These are phyloP conservation scores for Coregonus clupeaformis DNA, from an alignment of 2,113 vertebrate species.

Conservation along the genomic window DNA sequence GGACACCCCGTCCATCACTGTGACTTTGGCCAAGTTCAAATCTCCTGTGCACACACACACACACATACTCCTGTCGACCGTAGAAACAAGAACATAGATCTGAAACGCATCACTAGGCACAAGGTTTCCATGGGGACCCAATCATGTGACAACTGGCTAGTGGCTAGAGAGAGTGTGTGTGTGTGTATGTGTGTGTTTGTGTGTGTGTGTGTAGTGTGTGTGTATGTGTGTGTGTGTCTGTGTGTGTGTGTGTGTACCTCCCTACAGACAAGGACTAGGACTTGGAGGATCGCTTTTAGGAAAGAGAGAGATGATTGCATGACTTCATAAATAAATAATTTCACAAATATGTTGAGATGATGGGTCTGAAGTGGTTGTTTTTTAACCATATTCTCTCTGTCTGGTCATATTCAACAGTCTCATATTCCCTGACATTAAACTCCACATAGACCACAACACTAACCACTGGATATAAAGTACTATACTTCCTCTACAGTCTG, in stretches of 20 bases:
- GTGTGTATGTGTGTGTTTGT: conserved; percentile 14
- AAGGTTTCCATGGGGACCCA: conserved; percentile 37
- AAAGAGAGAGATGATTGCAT: conserved; percentile 63
- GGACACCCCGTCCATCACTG: conserved; percentile 3
- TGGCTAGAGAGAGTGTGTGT: too few relatives aligned
- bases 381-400: conserved; percentile 41
- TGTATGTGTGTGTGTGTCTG: conserved; percentile 14
- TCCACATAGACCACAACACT: not conserved
- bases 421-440: not conserved
- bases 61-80: conserved; percentile 36
- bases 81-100: conserved; percentile 50
- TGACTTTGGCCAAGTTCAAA: conserved; percentile 36
- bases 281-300: conserved; percentile 50
- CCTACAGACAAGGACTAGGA: conserved; percentile 47
- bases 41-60: conserved; percentile 5
- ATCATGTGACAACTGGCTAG: conserved; percentile 49
- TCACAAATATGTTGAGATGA: conserved; percentile 55
- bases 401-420: not conserved
- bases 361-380: conserved; percentile 67
- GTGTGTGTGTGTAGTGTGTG: too few relatives aligned
- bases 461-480: not conserved
- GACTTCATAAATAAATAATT: conserved; percentile 71
- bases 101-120: conserved; percentile 45
- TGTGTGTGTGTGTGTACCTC: not conserved
- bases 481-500: not conserved